Evolutionary conservation across 2,797 vertebrate species (phyloP).

Genomic region (Poeciliopsis infans): DNA sequence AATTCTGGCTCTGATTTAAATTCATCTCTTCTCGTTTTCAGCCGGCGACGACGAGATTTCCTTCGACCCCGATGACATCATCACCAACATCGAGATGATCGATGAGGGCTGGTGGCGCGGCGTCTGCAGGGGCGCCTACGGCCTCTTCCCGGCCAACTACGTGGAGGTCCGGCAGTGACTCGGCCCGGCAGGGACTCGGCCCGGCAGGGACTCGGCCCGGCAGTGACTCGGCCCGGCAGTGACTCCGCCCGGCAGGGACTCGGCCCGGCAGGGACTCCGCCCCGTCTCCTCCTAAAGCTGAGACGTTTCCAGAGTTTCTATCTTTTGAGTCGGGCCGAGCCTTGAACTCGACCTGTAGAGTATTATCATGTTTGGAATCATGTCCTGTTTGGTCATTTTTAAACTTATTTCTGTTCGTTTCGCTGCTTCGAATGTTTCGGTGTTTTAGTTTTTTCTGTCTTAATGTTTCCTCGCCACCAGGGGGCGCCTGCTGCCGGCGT

Average conservation of each 20-base stretch:
- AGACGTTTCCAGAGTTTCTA: background rate
- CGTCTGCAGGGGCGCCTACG: conserved; percentile 89
- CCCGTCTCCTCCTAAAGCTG: background rate
- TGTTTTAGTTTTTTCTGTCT: conserved; percentile 4
- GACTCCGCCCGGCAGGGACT: too few relatives aligned
- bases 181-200: too few relatives aligned
- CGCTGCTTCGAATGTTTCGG: background rate
- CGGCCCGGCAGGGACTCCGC: too few relatives aligned
- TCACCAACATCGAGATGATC: conserved; percentile 99
- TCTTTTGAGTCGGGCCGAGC: background rate
- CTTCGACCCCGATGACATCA: conserved; percentile 96
- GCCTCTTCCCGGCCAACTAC: conserved; percentile 97
- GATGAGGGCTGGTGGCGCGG: conserved; percentile 99
- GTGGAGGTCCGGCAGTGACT: conserved; percentile 91
- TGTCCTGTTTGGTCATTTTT: conserved; percentile 55
- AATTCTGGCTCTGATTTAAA: too few relatives aligned
- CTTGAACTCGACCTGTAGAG: background rate
- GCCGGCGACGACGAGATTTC: conserved; percentile 97
- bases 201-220: too few relatives aligned
- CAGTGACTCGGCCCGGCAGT: too few relatives aligned
- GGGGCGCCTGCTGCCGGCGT: background rate
- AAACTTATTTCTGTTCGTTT: conserved; percentile 16
- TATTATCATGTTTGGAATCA: conserved; percentile 2
- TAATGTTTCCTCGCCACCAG: background rate
- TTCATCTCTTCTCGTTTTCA: conserved; percentile 53